Evolutionary conservation across 2,888 invertebrate genomes (phyloP).

Genomic region (Rhaphigaster nebulosa): DNA sequence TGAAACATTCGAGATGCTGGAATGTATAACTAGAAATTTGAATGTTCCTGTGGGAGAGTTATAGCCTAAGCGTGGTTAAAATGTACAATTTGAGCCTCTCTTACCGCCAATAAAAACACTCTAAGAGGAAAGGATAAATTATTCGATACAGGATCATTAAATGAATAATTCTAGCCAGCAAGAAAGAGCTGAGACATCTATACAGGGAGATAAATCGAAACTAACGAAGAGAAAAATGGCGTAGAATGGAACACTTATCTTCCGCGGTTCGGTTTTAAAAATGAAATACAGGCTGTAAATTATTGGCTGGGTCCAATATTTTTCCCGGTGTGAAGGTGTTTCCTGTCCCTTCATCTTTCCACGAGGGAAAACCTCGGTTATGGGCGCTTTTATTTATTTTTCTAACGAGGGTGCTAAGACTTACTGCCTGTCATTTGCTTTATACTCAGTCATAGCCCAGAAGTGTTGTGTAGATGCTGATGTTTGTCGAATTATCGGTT

Average conservation of each 20-base stretch:
- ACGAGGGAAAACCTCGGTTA: not conserved
- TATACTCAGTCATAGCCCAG: not conserved
- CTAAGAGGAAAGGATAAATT: not conserved
- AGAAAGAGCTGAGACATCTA: not conserved
- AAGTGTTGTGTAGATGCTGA: not conserved
- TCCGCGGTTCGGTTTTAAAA: not conserved
- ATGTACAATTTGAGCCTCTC: not conserved
- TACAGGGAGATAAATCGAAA: not conserved
- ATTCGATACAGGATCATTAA: not conserved
- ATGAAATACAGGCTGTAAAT: constrained; percentile 3
- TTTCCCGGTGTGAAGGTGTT: not conserved
- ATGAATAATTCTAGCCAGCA: not conserved
- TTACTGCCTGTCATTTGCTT: not conserved
- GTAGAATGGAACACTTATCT: not conserved
- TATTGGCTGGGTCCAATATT: not conserved
- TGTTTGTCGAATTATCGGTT: too few relatives aligned
- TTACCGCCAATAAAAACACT: not conserved
- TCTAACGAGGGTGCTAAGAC: not conserved
- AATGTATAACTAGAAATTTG: too few relatives aligned
- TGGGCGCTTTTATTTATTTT: not conserved
- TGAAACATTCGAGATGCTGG: too few relatives aligned
- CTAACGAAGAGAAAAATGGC: not conserved
- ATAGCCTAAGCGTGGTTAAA: not conserved
- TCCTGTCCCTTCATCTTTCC: not conserved
- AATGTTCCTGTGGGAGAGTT: too few relatives aligned